Evolutionary conservation across 2,797 vertebrate species (phyloP), one percentile per base, ranked within the genome.

Genomic region (Sciurus vulgaris): DNA sequence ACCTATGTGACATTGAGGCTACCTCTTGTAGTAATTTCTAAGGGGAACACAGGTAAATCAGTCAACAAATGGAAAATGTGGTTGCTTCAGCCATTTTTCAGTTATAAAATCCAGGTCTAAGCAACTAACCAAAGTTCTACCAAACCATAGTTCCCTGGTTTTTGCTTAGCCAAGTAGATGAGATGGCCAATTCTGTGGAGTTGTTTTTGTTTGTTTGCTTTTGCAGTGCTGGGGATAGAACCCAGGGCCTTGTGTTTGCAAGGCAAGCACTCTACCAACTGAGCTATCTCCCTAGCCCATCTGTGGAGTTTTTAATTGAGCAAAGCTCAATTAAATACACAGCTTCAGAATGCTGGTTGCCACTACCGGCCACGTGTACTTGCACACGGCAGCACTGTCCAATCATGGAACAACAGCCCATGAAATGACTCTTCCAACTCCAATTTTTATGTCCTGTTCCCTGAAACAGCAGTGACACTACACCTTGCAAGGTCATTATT

Each of bases 401-500:
- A 78, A 61, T 26, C 41, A 88, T 92, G 69, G 85, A 72, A 44
- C 84, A 47, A 78, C 0, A 56, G 73, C 85, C 92, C 41, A 77
- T 18, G n/a, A 63, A 92, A 69, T 28, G 81, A 54, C 59, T 91
- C 91, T 51, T 65, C 54, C 33, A 59, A 74, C 26, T 33, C 88
- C 70, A 28, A 54, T 84, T 49, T 72, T 54, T 94, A 92, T 65
- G 72, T 91, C 77, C 92, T 86, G 51, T 77, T 81, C 65, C 61
- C 18, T 63, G 14, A 13, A 86, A 38, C 4, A 74, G 51, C 11
- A 69, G 28, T 33, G 94, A 87, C 63, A 56, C 79, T 73, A 61
- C 79, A 91, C 96, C 92, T 89, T 14, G 28, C 89, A 94, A 65
- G 69, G 44, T 87, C 77, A 33, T 89, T 91, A 88, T 79, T 92